Conservation (phyloP, 2,113 vertebrate species). For the Vulpes lagopus region DNA sequence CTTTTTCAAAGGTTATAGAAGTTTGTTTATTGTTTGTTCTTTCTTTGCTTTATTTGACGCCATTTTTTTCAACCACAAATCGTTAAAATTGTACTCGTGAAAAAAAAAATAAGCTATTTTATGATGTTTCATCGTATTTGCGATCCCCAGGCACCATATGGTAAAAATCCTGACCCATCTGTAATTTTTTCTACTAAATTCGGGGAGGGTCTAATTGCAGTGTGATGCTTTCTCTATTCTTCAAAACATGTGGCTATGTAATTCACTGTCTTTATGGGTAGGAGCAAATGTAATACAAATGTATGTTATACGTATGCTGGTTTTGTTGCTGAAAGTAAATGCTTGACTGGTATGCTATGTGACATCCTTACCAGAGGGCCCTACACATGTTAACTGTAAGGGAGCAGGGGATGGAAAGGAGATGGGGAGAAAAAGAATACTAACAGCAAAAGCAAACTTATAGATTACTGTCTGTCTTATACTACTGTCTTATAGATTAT, state of each 20-base stretch:
- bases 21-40: constrained; percentile 42
- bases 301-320: not conserved
- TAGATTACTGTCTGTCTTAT: too few relatives aligned
- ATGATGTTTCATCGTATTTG: constrained; percentile 59
- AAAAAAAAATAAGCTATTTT: constrained; percentile 20
- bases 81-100: constrained; percentile 1
- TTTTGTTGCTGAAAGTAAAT: not conserved
- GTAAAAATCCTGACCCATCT: constrained; percentile 19
- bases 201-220: not conserved
- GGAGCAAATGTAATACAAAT: not conserved
- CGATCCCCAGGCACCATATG: not conserved
- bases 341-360: not conserved
- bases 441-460: not conserved
- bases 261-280: not conserved
- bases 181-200: constrained; percentile 26
- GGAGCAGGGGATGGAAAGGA: not conserved
- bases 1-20: constrained; percentile 22
- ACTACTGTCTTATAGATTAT: not conserved
- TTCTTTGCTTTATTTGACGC: constrained; percentile 36
- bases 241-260: not conserved
- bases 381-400: not conserved
- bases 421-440: not conserved
- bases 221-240: not conserved
- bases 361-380: not conserved
- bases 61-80: not conserved